Evolutionary conservation across 1,140 invertebrate genomes (phyloP).

Genomic region (Drosophila mauritiana): DNA sequence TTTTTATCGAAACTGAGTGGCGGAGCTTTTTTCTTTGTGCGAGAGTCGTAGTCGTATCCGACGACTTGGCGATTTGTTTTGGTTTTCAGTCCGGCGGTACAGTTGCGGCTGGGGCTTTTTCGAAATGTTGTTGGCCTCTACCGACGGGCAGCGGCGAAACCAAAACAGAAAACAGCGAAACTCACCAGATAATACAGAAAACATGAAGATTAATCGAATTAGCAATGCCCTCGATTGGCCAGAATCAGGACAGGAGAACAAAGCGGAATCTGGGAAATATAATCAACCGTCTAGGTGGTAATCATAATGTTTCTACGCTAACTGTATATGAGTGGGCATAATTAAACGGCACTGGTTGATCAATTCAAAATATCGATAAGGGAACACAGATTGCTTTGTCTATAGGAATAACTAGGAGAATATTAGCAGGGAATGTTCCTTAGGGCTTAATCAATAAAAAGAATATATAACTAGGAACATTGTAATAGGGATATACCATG

Average conservation of each 20-base stretch:
- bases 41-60: conserved; percentile 33
- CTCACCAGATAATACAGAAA: conserved; percentile 52
- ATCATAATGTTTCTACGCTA: neutral
- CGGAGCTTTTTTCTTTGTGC: conserved; percentile 71
- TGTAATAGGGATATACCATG: too few species aligned
- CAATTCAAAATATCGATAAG: neutral
- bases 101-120: conserved; percentile 75
- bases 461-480: too few species aligned
- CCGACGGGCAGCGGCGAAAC: conserved; percentile 35
- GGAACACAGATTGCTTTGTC: neutral
- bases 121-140: conserved; percentile 76
- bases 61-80: conserved; percentile 71
- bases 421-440: too few species aligned
- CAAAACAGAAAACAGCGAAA: conserved; percentile 37
- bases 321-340: neutral
- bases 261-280: conserved; percentile 13
- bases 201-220: conserved; percentile 50
- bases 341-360: neutral
- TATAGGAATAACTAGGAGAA: neutral
- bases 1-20: conserved; percentile 72
- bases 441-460: too few species aligned
- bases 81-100: conserved; percentile 70
- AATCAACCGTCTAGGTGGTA: neutral
- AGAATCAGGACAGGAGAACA: conserved; percentile 14
- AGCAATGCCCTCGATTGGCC: conserved; percentile 42